Base-by-base conservation (phyloP, 2,888 invertebrate genomes). In the Plebejus melissa region DNA sequence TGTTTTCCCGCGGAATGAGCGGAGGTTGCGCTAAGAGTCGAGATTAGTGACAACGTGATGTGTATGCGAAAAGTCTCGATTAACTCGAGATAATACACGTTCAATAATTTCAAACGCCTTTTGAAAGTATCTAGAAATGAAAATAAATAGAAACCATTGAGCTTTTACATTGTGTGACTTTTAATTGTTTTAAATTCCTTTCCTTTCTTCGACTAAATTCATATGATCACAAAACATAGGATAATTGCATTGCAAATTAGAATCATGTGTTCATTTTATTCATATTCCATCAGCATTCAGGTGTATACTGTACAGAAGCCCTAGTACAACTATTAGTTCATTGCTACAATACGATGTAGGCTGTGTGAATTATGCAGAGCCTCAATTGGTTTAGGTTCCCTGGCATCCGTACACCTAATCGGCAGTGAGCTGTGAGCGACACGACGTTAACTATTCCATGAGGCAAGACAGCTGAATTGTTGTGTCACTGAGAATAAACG, bases 31-130 rank as follows among this genome's bases (percentile, higher is more conserved):
- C 87, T 89, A 89, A 90, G 88, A 91, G 90, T 87, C 84, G 86
- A 90, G 90, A 91, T 91, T 90, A 91, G 87, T 86, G 89, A 89
- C 88, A 88, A 90, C 90, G 90, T 91, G 90, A 90, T 84, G 85
- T 86, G 89, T 85, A 83, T 88, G 84, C 85, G 74, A 76, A 77
- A 77, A 74, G 71, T 38, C 70, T 69, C 74, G 58, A 75, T 78
- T 58, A 69, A 77, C 76, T 75, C 38, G 36, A 41, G 57, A 75
- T 70, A 75, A 57, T 69, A 28, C 57, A 32, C 13, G 32, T 65
- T 65, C 16, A 65, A 65, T 65, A 65, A 65, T 36, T 65, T 65
- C 11, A 13, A 65, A 65, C 65, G 36, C 65, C 65, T 36, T 60
- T 65, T 16, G 16, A 65, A 65, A 32, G 4, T 11, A 36, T 16